Base-by-base conservation (phyloP, 2,797 vertebrate genomes). In the Ctenopoma kingsleyae region DNA sequence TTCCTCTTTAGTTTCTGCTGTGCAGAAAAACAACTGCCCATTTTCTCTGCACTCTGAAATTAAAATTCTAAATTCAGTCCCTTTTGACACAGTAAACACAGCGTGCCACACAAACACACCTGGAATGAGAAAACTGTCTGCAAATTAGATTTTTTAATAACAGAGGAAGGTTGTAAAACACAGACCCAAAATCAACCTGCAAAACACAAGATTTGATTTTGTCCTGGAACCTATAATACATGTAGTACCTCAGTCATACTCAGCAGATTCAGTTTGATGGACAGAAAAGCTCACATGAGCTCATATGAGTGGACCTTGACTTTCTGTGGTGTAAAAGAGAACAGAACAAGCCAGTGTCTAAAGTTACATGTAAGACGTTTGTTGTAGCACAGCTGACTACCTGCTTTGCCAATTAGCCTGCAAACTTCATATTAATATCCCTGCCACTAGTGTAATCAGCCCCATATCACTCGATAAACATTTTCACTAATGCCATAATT, bases 1-100 rank as follows among this genome's bases (percentile, higher is more conserved):
- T 66, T 75, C 67, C 68, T 73, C 67, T 68, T 67, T 59, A 68
- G 40, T 61, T 70, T 55, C 76, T 59, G 61, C 30, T 61, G 30
- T 22, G 53, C 48, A 66, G 51, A 54, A 77, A 59, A 80, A 76
- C 48, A 57, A 76, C 44, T 55, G 69, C 49, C 74, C 27, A 2
- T 23, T 47, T 64, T 22, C 46, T 46, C 19, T 23, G 19, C 58
- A 5, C 36, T 56, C 41, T 78, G 66, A 80, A 80, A 76, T 80
- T 68, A 68, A 83, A 81, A 68, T 55, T 51, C 30, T 16, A 46
- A 51, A 55, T 22, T 59, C 57, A 9, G 43, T 22, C 53, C 35
- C 35, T 32, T 74, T 16, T 70, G 72, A 76, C 71, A 41, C 63
- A 2, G 36, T 15, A 20, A 61, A 4, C 7, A 22, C 30, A 48